Evolutionary conservation across 2,113 vertebrate species (phyloP), one percentile per base, ranked within the genome.

Genomic region (Struthidea cinerea): DNA sequence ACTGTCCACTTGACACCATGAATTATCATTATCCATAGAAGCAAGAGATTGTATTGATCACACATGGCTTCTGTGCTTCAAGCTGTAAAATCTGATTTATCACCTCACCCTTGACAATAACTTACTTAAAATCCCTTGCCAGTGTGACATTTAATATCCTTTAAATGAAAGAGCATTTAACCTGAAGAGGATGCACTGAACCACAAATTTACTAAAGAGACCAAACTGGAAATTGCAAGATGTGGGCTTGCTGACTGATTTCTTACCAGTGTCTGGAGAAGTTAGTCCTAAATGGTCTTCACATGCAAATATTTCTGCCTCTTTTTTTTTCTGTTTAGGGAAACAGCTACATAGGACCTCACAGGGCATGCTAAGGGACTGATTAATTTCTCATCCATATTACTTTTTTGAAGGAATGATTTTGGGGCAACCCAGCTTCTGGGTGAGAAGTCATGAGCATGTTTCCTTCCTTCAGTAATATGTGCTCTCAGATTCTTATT

Each of bases 101-200:
- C 67, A 69, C 61, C n/a, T 83, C 46, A 41, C 46, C 78, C 39
- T 79, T 65, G 65, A 94, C 37, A 89, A 50, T 79, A 89, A 87
- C 74, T 89, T 82, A 87, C 26, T 91, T 89, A 80, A 94, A 96
- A 93, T 47, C 65, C 32, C 37, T 69, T 93, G 20, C 41, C 73
- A 87, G 41, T 65, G 41, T 94, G 89, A 35, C 78, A 76, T 95
- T 91, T 91, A 91, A 82, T 91, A 76, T 73, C 61, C 84, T 76
- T 95, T 87, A 95, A 84, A 87, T 84, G 42, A 87, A 96, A 91
- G 37, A 64, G 13, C 52, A 64, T 64, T 96, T 96, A 95, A 83
- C 84, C 89, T 73, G 67, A 84, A 91, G 41, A 74, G 68, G 65
- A 79, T 50, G 15, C 46, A 82, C 55, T 93, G 84, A 95, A 91